Evolutionary conservation across 92 coral and sea anemone genomes (phyloP).

Genomic region (Scolanthus callimorphus): DNA sequence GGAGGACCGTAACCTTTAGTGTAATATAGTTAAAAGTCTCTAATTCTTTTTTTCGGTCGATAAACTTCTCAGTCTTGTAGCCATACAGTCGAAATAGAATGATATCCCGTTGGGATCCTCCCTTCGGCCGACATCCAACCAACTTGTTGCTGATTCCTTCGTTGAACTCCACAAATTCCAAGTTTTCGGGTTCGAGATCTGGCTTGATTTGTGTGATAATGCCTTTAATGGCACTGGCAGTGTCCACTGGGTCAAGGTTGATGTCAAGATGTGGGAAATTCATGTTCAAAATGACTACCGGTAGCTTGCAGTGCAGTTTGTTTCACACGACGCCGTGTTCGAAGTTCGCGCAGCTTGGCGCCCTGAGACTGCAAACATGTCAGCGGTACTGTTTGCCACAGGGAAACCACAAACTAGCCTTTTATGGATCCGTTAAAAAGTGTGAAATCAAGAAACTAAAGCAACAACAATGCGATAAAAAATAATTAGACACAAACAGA

Average conservation of each 20-base stretch:
- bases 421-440: too few species aligned
- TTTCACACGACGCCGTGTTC: too few species aligned
- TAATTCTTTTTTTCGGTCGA: constrained; percentile 83
- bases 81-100: constrained; percentile 85
- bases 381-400: too few species aligned
- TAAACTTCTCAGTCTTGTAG: constrained; percentile 90
- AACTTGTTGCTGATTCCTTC: constrained; percentile 98
- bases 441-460: too few species aligned
- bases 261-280: constrained; percentile 67
- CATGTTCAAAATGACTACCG: constrained; percentile 16
- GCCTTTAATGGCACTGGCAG: constrained; percentile 55
- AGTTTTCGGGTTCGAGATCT: constrained; percentile 57
- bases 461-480: too few species aligned
- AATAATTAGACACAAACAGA: too few species aligned
- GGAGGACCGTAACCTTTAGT: constrained; percentile 81
- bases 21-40: constrained; percentile 69
- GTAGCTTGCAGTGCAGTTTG: too few species aligned
- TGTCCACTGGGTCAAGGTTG: constrained; percentile 57
- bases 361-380: too few species aligned
- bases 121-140: constrained; percentile 64
- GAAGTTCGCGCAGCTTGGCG: too few species aligned
- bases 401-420: too few species aligned
- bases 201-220: constrained; percentile 63
- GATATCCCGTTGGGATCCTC: constrained; percentile 56
- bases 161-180: constrained; percentile 63